Conservation (phyloP, 2,888 invertebrate genomes). For the Andrena fulva region DNA sequence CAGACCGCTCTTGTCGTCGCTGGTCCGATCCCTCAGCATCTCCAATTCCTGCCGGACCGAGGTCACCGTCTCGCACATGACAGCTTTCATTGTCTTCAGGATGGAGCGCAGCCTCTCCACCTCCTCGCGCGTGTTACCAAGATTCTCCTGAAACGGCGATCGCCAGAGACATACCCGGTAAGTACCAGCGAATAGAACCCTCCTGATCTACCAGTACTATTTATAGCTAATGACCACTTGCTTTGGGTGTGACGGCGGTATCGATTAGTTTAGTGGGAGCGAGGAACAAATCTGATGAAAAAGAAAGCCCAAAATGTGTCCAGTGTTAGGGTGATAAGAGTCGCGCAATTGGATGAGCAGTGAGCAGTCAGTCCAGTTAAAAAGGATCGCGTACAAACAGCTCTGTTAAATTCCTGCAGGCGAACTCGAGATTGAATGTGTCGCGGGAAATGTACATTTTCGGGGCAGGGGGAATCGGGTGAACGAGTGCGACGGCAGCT, state of each 20-base stretch:
- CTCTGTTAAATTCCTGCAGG: conserved; percentile 32
- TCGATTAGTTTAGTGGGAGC: neutral
- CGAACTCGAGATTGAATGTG: conserved; percentile 40
- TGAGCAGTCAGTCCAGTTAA: neutral
- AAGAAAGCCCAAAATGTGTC: conserved; percentile 14
- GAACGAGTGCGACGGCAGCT: conserved; percentile 84
- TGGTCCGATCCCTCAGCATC: conserved; percentile 86
- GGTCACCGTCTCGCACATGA: conserved; percentile 75
- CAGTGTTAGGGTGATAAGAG: conserved; percentile 9
- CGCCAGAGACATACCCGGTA: conserved; percentile 29
- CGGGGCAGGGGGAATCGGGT: conserved; percentile 66
- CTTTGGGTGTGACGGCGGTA: conserved; percentile 3
- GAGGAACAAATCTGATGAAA: neutral
- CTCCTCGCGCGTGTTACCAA: conserved; percentile 89
- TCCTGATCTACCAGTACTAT: conserved; percentile 11
- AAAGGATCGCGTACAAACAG: conserved; percentile 1
- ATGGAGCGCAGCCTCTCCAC: conserved; percentile 86
- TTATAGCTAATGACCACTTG: neutral
- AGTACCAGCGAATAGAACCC: conserved; percentile 4
- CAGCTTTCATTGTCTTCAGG: conserved; percentile 75
- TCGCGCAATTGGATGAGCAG: neutral
- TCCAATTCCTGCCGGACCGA: conserved; percentile 88
- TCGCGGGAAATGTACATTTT: conserved; percentile 35
- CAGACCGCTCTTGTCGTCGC: conserved; percentile 85
- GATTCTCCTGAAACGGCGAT: conserved; percentile 88